Evolutionary conservation across 2,888 invertebrate species (phyloP), one percentile per base, ranked within the genome.

Genomic region (Scaptomyza polygonia): DNA sequence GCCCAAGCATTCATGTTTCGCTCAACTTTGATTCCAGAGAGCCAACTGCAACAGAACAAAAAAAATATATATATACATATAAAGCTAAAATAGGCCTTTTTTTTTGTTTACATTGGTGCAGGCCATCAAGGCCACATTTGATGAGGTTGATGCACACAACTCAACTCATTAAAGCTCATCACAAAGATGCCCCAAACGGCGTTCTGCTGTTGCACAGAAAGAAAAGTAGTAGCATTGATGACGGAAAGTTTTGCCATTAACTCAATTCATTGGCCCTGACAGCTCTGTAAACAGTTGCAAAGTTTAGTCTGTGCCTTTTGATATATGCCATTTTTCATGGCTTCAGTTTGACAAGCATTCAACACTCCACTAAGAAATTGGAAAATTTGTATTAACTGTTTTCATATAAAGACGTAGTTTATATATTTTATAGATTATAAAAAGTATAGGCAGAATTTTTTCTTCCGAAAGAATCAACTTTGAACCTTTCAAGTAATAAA

Each of bases 91-190:
- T 21, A 3, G 8, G n/a, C n/a, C n/a, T n/a, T n/a, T n/a, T 18
- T 52, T 72, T 39, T 59, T 71, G 67, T 74, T 84, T 54, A 63
- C 51, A 27, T 49, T 29, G 58, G 44, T 34, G 45, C 30, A 29
- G 42, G 42, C 45, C 61, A 78, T 78, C 79, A 85, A 79, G 86
- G 79, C 86, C 79, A 76, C 48, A 61, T 55, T 64, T 68, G 48
- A 56, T 69, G 75, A 42, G 69, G 34, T 74, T 54, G 53, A 58
- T 72, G 72, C 63, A 58, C 63, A 57, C 3, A 25, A 25, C 52
- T 40, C n/a, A 63, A 30, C 52, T n/a, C 57, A 63, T 68, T 52
- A 58, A 44, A 53, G 42, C 21, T 1, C 21, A 27, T 18, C 16
- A 49, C n/a, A 39, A 39, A 53, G 39, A 49, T 72, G 72, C 32